These are phyloP conservation scores for Meriones psammophilus DNA, from an alignment of 2,797 vertebrate genomes.

Conservation along the genomic window DNA sequence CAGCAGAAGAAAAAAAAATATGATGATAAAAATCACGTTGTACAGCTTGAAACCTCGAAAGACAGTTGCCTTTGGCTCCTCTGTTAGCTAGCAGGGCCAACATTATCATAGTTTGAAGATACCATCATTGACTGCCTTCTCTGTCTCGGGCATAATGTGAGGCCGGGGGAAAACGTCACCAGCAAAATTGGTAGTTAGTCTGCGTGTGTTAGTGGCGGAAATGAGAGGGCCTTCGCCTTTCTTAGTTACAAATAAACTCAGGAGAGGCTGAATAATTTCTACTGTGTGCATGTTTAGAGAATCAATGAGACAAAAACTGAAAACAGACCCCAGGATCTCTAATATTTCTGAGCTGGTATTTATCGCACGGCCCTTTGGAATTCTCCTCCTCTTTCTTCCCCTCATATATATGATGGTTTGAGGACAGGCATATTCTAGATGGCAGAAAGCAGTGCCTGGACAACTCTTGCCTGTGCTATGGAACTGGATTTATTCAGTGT, in stretches of 20 bases:
- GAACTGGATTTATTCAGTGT: not conserved
- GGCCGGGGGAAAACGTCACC: not conserved
- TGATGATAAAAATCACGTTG: conserved; percentile 26
- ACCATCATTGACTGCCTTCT: not conserved
- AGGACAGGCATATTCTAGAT: conserved; percentile 17
- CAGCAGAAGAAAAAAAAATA: conserved; percentile 54
- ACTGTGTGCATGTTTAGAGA: conserved; percentile 14
- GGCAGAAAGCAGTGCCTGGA: not conserved
- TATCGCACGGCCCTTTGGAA: not conserved
- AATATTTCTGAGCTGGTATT: not conserved
- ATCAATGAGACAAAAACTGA: conserved; percentile 35
- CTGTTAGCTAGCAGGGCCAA: not conserved
- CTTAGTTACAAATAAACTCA: conserved; percentile 32
- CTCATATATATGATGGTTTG: not conserved
- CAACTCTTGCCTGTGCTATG: not conserved
- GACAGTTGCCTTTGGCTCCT: not conserved
- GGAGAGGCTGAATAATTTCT: conserved; percentile 20
- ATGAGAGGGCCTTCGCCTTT: not conserved
- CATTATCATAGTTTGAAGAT: not conserved
- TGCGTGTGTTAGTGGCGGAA: not conserved
- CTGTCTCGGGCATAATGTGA: not conserved
- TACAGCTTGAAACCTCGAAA: conserved; percentile 20
- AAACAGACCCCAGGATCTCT: conserved; percentile 61
- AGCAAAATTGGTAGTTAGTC: not conserved
- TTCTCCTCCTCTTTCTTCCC: not conserved